phyloP scores from a whole-genome alignment of 2,888 invertebrate species.

The Cheilosia vernalis region DNA sequence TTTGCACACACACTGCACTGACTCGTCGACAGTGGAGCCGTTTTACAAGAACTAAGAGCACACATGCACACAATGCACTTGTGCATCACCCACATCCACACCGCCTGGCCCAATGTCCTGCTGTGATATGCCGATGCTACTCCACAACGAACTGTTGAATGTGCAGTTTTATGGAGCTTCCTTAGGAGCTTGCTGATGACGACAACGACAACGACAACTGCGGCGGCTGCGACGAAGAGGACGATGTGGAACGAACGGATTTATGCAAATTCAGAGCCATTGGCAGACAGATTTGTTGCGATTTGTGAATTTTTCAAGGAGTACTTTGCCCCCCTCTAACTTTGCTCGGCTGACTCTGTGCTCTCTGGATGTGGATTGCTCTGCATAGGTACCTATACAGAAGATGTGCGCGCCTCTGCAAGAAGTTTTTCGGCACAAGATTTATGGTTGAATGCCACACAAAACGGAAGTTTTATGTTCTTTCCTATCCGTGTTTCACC shows the following conservation, averaged over 20 bases:
- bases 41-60: conserved; percentile 3
- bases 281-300: conserved; percentile 76
- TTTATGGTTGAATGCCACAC: conserved; percentile 74
- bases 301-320: conserved; percentile 76
- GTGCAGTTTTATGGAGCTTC: conserved; percentile 73
- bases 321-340: conserved; percentile 46
- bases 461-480: conserved; percentile 75
- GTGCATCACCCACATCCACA: conserved; percentile 3
- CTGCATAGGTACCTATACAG: neutral
- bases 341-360: neutral
- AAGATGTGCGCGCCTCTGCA: conserved; percentile 41
- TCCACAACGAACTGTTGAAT: conserved; percentile 74
- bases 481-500: conserved; percentile 74
- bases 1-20: conserved; percentile 45
- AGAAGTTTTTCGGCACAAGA: conserved; percentile 66
- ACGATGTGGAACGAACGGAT: conserved; percentile 64
- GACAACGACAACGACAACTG: conserved; percentile 12
- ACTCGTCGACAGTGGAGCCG: neutral
- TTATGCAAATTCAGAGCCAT: conserved; percentile 76
- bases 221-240: conserved; percentile 8
- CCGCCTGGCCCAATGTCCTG: conserved; percentile 35
- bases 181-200: conserved; percentile 54
- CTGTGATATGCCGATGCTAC: conserved; percentile 63
- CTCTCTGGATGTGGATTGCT: neutral
- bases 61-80: conserved; percentile 62